Percentiles rank a stretch among this genome's conserved stretches.
phyloP scores from a whole-genome alignment of 2,797 vertebrate species.

The Megaceryle alcyon region DNA sequence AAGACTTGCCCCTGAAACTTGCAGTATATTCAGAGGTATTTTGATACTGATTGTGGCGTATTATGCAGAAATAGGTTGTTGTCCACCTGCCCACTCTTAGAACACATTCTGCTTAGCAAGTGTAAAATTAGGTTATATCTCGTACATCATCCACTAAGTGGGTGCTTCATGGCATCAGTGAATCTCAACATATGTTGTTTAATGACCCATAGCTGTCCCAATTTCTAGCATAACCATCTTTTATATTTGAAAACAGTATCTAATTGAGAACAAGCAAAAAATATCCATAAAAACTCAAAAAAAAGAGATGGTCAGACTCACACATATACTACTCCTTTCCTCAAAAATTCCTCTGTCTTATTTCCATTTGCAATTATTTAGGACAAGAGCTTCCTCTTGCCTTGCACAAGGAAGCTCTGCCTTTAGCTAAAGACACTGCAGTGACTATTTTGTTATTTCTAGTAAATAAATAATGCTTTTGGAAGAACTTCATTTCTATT shows the following conservation, averaged over 20 bases:
- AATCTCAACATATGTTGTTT: conserved; percentile 53
- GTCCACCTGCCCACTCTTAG: conserved; percentile 25
- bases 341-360: not conserved
- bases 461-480: not conserved
- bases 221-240: not conserved
- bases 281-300: not conserved
- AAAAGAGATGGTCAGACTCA: not conserved
- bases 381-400: not conserved
- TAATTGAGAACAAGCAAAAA: not conserved
- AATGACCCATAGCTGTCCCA: not conserved
- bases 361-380: not conserved
- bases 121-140: conserved; percentile 35
- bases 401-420: not conserved
- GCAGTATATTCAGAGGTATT: no score
- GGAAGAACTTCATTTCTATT: not conserved
- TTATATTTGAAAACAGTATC: conserved; percentile 12
- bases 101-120: conserved; percentile 13
- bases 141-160: conserved; percentile 11
- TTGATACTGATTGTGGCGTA: no score
- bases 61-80: not conserved
- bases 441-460: not conserved
- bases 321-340: not conserved
- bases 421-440: not conserved
- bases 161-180: conserved; percentile 10
- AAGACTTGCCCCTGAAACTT: no score